phyloP scores from a whole-genome alignment of 2,888 invertebrate species.

The Reticulitermes lucifugus region DNA sequence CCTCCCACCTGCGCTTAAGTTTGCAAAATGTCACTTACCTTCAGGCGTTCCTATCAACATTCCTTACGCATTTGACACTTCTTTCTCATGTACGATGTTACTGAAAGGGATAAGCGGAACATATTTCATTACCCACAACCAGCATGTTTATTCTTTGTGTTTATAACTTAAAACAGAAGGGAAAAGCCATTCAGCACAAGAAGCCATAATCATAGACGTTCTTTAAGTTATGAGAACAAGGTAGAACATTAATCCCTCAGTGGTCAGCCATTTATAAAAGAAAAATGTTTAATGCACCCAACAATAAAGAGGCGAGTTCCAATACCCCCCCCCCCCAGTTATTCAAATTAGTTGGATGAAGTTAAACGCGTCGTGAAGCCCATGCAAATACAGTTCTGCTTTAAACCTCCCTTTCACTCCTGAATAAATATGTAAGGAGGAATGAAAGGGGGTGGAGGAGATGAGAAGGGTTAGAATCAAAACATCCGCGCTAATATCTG shows the following conservation, averaged over 20 bases:
- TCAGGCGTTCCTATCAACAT: too few species aligned
- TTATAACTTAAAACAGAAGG: too few species aligned
- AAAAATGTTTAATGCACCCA: conserved; percentile 30
- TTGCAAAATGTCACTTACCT: too few species aligned
- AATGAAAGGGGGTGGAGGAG: conserved; percentile 6
- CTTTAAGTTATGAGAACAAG: neutral
- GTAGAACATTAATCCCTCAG: conserved; percentile 1
- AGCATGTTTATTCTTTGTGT: too few species aligned
- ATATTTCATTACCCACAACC: too few species aligned
- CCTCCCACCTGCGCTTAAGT: too few species aligned
- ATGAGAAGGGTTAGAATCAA: conserved; percentile 37
- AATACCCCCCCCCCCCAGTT: neutral
- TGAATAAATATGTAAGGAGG: conserved; percentile 36
- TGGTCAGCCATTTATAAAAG: neutral
- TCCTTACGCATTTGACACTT: too few species aligned
- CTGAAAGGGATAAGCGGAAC: too few species aligned
- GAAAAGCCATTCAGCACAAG: too few species aligned
- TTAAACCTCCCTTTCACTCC: conserved; percentile 5
- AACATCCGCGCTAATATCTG: conserved; percentile 39
- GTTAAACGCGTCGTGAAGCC: conserved; percentile 29
- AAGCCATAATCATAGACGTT: neutral
- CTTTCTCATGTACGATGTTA: too few species aligned
- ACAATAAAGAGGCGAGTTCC: conserved; percentile 2
- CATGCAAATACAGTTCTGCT: conserved; percentile 30
- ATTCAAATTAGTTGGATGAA: conserved; percentile 39